phyloP scores from a whole-genome alignment of 2,888 invertebrate genomes.

The Scaeva pyrastri region DNA sequence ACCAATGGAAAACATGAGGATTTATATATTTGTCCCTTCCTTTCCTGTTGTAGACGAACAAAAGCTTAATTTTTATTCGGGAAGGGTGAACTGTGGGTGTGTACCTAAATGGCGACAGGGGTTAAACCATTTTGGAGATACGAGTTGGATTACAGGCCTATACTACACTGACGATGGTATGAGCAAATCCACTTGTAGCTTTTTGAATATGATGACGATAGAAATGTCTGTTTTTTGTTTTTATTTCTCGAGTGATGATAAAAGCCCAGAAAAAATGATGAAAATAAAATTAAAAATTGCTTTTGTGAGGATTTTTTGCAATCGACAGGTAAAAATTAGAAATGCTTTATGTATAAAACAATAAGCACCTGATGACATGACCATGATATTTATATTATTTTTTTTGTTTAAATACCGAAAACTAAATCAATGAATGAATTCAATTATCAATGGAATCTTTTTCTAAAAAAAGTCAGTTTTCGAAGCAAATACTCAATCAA shows the following conservation, averaged over 20 bases:
- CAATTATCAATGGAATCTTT: too few relatives aligned
- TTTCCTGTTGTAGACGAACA: neutral
- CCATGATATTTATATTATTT: too few relatives aligned
- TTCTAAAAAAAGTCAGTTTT: too few relatives aligned
- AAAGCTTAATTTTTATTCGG: neutral
- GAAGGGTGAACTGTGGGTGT: neutral
- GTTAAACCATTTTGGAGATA: neutral
- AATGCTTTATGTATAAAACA: neutral
- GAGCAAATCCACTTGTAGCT: constrained; percentile 19
- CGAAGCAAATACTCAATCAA: too few relatives aligned
- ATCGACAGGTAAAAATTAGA: neutral
- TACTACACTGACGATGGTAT: neutral
- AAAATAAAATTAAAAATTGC: neutral
- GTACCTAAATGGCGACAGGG: neutral
- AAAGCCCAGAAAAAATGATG: neutral
- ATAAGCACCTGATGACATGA: too few relatives aligned
- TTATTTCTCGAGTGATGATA: neutral
- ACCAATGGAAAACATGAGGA: neutral
- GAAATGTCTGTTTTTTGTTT: neutral
- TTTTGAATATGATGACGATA: neutral
- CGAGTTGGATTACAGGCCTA: neutral
- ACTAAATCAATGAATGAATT: too few relatives aligned
- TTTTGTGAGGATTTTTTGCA: neutral
- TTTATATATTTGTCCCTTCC: neutral
- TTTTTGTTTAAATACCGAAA: too few relatives aligned